Conservation (phyloP, 2,797 vertebrate species). For the Sciurus carolinensis region DNA sequence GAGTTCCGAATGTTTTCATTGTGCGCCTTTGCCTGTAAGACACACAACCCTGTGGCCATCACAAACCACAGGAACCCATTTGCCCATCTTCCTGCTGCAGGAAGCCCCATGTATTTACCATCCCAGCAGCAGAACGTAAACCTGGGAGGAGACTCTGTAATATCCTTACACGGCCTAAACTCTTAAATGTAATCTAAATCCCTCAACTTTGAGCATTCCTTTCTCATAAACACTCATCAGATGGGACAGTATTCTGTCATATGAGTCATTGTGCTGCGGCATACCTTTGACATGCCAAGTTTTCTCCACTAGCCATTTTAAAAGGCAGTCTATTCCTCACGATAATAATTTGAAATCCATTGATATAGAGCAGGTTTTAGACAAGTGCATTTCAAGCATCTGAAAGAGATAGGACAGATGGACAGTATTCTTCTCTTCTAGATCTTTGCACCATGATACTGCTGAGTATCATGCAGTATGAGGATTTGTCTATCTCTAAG, state of each 20-base stretch:
- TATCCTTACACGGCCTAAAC: neutral
- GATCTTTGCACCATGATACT: neutral
- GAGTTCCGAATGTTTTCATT: neutral
- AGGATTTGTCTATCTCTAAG: neutral
- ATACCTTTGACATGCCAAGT: slow-evolving; percentile 6
- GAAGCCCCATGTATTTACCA: neutral
- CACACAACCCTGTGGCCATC: neutral
- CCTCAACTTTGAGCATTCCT: neutral
- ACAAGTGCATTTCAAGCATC: slow-evolving; percentile 47
- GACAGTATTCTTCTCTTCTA: neutral
- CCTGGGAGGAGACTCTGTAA: neutral
- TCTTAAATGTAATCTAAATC: neutral
- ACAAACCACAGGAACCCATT: neutral
- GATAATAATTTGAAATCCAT: neutral
- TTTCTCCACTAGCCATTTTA: slow-evolving; percentile 61
- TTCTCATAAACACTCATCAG: neutral
- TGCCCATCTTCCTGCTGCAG: neutral
- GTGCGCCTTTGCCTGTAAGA: neutral
- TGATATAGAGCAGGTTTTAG: slow-evolving; percentile 58
- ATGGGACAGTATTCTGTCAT: neutral
- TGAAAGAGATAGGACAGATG: slow-evolving; percentile 69
- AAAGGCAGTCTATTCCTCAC: slow-evolving; percentile 59
- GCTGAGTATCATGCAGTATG: neutral
- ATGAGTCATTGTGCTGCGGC: slow-evolving; percentile 24
- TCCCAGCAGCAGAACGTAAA: neutral